Conservation (phyloP, 1,140 invertebrate species). For the Cryptotermes secundus region DNA sequence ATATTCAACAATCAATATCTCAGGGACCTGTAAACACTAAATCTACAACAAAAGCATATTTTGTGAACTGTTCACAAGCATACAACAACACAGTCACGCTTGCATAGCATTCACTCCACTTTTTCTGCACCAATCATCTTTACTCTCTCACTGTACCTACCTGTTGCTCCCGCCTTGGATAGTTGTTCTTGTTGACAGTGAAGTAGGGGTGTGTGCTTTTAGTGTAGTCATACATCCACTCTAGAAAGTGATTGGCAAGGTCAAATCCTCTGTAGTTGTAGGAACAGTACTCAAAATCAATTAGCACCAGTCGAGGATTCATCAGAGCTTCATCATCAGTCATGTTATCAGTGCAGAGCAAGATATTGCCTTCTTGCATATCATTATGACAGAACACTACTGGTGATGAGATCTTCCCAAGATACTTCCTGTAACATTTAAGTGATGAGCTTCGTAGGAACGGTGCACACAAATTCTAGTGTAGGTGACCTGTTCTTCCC, state of each 20-base stretch:
- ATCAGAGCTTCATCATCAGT: not conserved
- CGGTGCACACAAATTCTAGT: too few relatives aligned
- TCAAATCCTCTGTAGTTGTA: conserved; percentile 95
- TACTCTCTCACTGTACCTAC: conserved; percentile 53
- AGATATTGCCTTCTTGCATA: conserved; percentile 85
- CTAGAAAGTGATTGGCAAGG: conserved; percentile 93
- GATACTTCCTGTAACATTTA: conserved; percentile 46
- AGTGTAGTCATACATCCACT: conserved; percentile 93
- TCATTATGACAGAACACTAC: conserved; percentile 98
- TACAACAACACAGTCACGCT: not conserved
- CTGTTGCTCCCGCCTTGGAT: conserved; percentile 78
- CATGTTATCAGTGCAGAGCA: conserved; percentile 41
- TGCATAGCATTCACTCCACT: not conserved
- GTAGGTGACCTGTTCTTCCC: too few relatives aligned
- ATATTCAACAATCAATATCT: not conserved
- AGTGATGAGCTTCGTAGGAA: not conserved
- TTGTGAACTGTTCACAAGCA: not conserved
- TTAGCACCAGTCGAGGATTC: conserved; percentile 70
- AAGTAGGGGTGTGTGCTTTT: conserved; percentile 77
- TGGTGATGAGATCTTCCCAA: conserved; percentile 39
- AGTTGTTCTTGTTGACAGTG: conserved; percentile 62
- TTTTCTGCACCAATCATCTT: not conserved
- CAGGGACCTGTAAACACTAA: not conserved
- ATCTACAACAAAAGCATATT: not conserved
- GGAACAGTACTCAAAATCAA: conserved; percentile 93